Conservation (phyloP, 2,888 invertebrate genomes). For the Coelopa pilipes region DNA sequence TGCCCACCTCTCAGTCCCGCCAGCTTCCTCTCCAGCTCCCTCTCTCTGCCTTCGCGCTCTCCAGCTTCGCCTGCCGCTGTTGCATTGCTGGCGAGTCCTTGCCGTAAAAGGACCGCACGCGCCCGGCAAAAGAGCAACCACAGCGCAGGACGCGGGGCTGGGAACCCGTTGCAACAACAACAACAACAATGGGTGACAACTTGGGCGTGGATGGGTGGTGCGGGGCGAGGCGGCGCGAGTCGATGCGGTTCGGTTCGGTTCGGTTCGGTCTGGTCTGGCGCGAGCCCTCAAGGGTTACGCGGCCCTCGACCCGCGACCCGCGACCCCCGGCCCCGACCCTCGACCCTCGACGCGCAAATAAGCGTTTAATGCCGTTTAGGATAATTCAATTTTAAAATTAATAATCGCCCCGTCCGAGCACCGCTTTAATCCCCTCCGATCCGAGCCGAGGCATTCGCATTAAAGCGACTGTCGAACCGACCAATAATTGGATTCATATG, state of each 20-base stretch:
- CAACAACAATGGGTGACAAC: background rate
- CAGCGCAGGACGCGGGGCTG: background rate
- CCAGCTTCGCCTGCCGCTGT: too few species aligned
- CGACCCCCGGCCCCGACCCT: conserved; percentile 4
- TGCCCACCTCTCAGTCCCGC: too few species aligned
- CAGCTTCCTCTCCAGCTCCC: too few species aligned
- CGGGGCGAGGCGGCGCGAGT: too few species aligned
- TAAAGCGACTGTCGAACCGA: conserved; percentile 11
- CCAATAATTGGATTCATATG: conserved; percentile 20
- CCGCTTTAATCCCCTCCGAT: background rate
- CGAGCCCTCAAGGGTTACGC: conserved; percentile 17
- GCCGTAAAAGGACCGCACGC: conserved; percentile 7
- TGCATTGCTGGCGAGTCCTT: too few species aligned
- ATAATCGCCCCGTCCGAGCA: conserved; percentile 9
- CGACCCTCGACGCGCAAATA: background rate
- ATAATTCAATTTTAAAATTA: conserved; percentile 23
- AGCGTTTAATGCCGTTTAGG: conserved; percentile 27
- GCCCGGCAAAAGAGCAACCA: conserved; percentile 29
- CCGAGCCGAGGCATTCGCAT: background rate
- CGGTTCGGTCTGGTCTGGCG: too few species aligned
- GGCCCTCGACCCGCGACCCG: background rate
- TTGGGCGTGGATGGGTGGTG: conserved; percentile 14
- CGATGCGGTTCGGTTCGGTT: too few species aligned
- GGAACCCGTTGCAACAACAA: background rate
- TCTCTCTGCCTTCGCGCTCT: too few species aligned